Conservation (phyloP, 2,888 invertebrate species). For the Rhodophaea formosa region DNA sequence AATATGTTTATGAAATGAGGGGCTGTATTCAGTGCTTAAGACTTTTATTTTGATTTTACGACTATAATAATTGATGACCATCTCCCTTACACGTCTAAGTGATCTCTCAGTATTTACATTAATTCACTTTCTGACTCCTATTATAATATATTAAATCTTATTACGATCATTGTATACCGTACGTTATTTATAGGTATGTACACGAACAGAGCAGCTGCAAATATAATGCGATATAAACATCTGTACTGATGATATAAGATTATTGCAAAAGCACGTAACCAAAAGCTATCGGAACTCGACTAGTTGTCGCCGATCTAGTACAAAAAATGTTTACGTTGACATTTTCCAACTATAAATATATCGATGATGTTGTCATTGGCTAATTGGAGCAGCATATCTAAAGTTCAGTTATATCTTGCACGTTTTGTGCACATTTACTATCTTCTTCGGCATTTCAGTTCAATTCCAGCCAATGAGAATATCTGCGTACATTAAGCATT, state of each 20-base stretch:
- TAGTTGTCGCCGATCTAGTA: not conserved
- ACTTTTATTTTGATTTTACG: not conserved
- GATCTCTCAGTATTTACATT: slow-evolving; percentile 13
- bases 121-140: slow-evolving; percentile 20
- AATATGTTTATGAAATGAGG: not conserved
- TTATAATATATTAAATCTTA: slow-evolving; percentile 23
- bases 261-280: not conserved
- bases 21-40: not conserved
- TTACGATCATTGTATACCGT: slow-evolving; percentile 3
- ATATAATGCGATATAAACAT: slow-evolving; percentile 17
- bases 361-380: slow-evolving; percentile 11
- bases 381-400: slow-evolving; percentile 9
- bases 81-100: not conserved
- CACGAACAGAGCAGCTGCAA: slow-evolving; percentile 11
- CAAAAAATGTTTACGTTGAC: slow-evolving; percentile 23
- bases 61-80: not conserved
- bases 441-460: slow-evolving; percentile 7
- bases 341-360: slow-evolving; percentile 17
- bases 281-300: slow-evolving; percentile 2
- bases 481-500: slow-evolving; percentile 1
- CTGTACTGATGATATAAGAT: slow-evolving; percentile 12
- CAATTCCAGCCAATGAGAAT: slow-evolving; percentile 9
- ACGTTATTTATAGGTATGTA: slow-evolving; percentile 16
- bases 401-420: slow-evolving; percentile 10
- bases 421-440: slow-evolving; percentile 1